phyloP scores from a whole-genome alignment of 2,888 invertebrate genomes.

The Nineta flava region DNA sequence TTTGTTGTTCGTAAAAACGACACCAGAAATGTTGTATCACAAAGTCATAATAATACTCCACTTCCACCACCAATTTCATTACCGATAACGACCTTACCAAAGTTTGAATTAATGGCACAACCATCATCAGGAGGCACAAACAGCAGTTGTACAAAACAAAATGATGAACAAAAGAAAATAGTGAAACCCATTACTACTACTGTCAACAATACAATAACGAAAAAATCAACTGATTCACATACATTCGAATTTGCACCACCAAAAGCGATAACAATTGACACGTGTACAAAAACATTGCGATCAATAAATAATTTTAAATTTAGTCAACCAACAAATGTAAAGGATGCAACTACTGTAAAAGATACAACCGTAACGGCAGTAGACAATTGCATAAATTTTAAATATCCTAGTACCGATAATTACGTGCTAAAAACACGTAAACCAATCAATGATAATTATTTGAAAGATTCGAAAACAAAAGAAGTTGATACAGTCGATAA shows the following conservation, averaged over 20 bases:
- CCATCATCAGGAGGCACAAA: slow-evolving; percentile 10
- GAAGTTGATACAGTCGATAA: no score
- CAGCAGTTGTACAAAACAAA: no score
- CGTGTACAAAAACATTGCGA: background rate
- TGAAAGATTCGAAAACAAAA: no score
- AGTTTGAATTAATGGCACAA: slow-evolving; percentile 33
- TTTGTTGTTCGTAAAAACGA: slow-evolving; percentile 23
- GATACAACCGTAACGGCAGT: background rate
- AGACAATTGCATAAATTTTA: no score
- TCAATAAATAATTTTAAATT: slow-evolving; percentile 4
- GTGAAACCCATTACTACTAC: background rate
- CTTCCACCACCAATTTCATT: slow-evolving; percentile 23
- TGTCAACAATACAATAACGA: background rate
- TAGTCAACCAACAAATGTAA: slow-evolving; percentile 1
- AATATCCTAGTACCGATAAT: no score
- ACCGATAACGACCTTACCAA: slow-evolving; percentile 39
- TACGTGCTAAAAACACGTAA: no score
- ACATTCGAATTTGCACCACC: slow-evolving; percentile 20
- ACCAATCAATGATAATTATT: no score
- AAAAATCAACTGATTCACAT: slow-evolving; percentile 9
- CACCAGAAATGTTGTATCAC: background rate
- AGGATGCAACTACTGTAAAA: background rate
- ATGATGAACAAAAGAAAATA: no score
- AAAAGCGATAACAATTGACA: background rate
- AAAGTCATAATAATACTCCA: slow-evolving; percentile 22